Base-by-base conservation (phyloP, 2,113 vertebrate species). In the Notechis scutatus region DNA sequence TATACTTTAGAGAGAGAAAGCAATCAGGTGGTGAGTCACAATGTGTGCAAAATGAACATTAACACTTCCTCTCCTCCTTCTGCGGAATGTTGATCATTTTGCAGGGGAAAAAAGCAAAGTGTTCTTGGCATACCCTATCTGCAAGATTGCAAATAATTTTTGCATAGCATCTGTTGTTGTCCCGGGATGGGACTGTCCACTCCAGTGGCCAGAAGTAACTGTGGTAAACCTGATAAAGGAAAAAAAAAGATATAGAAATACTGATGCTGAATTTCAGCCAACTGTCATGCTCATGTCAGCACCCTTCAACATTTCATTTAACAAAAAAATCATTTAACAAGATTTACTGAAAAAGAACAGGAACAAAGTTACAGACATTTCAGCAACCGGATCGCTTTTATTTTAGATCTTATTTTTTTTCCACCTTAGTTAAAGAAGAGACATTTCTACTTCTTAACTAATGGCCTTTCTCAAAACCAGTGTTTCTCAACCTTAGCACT, bases 131-230 rank as follows among this genome's bases (percentile, higher is more conserved):
- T 96, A 98, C 98, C 0, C 96, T 95, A 93, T 98, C 98, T 87
- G 95, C 95, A 87, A 97, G 96, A 95, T 98, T 96, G 91, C 98
- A 99, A 95, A 99, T 95, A 91, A 98, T 94, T 96, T 99, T 98
- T 1, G 98, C 98, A 0, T 98, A 99, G 95, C 98, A 98, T 94
- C 97, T 98, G 93, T 98, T 98, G 96, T 98, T 98, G 93, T 98
- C 98, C 95, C 98, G 98, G 64, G 96, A 95, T 21, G 98, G 98
- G 87, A 99, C 94, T 0, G 98, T 97, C 98, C 98, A 98, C 92
- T 99, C 98, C 96, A 98, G 74, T 0, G 98, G 98, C 98, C 98
- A 98, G 94, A 98, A 98, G 96, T 97, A 92, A 92, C 97, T 98
- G 87, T 98, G 98, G 91, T 98, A 98, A 92, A 98, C 97, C 98